Evolutionary conservation across 2,888 invertebrate species (phyloP).

Genomic region (Lasioglossum vierecki): DNA sequence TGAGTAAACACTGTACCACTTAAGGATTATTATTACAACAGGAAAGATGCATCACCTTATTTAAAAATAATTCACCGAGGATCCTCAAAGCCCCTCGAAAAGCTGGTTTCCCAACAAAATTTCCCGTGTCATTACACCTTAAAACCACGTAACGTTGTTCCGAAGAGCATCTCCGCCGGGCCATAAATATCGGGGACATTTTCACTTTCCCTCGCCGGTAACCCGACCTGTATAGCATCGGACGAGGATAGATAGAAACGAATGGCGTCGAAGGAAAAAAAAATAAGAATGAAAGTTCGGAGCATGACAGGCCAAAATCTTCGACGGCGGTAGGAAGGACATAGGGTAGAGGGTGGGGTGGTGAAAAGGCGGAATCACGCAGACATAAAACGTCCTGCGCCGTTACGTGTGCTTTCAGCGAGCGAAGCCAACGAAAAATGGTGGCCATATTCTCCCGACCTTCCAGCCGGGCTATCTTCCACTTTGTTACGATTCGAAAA

Average conservation of each 20-base stretch:
- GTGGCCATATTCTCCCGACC: slow-evolving; percentile 68
- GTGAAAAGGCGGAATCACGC: slow-evolving; percentile 63
- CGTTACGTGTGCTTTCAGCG: slow-evolving; percentile 72
- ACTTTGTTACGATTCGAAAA: slow-evolving; percentile 78
- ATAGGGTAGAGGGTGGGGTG: slow-evolving; percentile 11
- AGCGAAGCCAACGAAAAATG: slow-evolving; percentile 69
- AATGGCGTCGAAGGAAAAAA: slow-evolving; percentile 22
- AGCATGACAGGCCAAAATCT: slow-evolving; percentile 69
- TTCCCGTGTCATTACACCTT: not conserved
- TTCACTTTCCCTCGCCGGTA: slow-evolving; percentile 3
- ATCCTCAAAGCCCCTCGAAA: not conserved
- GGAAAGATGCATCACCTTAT: not conserved
- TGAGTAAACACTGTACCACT: not conserved
- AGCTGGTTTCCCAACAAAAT: not conserved
- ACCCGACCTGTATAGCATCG: not conserved
- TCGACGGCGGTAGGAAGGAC: slow-evolving; percentile 40
- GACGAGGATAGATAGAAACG: slow-evolving; percentile 16
- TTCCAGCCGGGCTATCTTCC: slow-evolving; percentile 69
- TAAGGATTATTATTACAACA: not conserved
- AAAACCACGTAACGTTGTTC: not conserved
- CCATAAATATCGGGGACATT: not conserved
- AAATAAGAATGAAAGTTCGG: slow-evolving; percentile 22
- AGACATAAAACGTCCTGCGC: slow-evolving; percentile 70
- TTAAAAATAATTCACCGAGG: not conserved
- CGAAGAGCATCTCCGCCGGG: not conserved